Evolutionary conservation across 2,888 invertebrate species (phyloP).

Genomic region (Lasioglossum morio): DNA sequence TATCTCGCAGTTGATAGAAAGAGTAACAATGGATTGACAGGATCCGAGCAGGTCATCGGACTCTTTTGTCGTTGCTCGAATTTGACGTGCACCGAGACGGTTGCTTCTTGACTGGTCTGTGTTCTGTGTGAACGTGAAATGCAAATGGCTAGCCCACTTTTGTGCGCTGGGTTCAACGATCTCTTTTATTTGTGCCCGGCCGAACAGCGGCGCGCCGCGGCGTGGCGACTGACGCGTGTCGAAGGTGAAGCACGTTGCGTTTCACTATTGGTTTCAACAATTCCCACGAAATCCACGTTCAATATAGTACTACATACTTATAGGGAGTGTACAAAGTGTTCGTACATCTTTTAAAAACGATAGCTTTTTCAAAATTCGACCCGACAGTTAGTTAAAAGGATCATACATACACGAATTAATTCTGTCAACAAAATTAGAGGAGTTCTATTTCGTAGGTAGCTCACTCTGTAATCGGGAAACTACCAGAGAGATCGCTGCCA

Average conservation of each 20-base stretch:
- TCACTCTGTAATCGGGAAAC: background rate
- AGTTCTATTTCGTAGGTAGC: background rate
- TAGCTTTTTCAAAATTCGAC: too few relatives aligned
- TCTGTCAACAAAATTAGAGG: background rate
- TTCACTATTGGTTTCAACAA: conserved; percentile 30
- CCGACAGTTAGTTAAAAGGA: too few relatives aligned
- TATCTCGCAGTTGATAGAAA: background rate
- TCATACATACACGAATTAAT: background rate
- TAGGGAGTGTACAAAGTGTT: too few relatives aligned
- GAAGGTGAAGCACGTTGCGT: conserved; percentile 32
- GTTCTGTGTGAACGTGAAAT: conserved; percentile 53
- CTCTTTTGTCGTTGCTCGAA: background rate
- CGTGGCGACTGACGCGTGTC: conserved; percentile 4
- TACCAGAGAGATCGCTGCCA: too few relatives aligned
- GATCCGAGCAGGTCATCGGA: background rate
- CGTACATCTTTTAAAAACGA: too few relatives aligned
- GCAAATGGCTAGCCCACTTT: conserved; percentile 57
- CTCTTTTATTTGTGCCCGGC: conserved; percentile 51
- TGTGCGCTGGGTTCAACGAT: conserved; percentile 56
- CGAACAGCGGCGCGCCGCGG: conserved; percentile 23
- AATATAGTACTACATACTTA: too few relatives aligned
- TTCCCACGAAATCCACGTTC: conserved; percentile 5
- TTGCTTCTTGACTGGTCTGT: conserved; percentile 34
- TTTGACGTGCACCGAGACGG: conserved; percentile 3
- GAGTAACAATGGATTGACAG: background rate